Percentiles rank a stretch among this genome's conserved stretches.
phyloP scores from a whole-genome alignment of 2,888 invertebrate genomes.

The Cerceris ruficornis region DNA sequence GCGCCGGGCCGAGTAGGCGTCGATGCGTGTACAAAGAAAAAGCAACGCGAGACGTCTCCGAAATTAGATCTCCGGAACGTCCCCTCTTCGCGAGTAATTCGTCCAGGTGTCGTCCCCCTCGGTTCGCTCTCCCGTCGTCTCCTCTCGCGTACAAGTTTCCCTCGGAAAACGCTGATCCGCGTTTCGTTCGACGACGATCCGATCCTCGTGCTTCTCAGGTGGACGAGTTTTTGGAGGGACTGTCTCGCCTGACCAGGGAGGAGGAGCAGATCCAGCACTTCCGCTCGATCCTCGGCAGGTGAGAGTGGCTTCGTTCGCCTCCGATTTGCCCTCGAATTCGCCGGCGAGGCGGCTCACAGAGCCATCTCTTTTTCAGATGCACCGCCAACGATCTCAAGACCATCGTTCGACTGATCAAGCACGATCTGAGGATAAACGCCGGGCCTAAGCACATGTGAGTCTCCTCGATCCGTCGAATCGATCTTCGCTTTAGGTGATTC shows the following conservation, averaged over 20 bases:
- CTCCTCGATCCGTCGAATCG: not conserved
- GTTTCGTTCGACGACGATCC: not conserved
- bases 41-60: not conserved
- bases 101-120: not conserved
- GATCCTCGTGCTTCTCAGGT: constrained; percentile 78
- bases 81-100: not conserved
- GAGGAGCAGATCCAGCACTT: constrained; percentile 93
- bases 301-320: constrained; percentile 25
- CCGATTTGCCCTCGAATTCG: too few species aligned
- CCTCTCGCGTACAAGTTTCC: not conserved
- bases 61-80: not conserved
- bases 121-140: not conserved
- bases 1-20: not conserved
- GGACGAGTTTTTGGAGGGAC: constrained; percentile 88
- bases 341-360: too few species aligned
- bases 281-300: constrained; percentile 86
- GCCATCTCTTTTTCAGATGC: constrained; percentile 83
- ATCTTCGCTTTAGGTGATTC: too few species aligned
- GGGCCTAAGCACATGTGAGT: constrained; percentile 93
- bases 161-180: not conserved
- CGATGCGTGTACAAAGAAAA: not conserved
- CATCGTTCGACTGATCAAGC: constrained; percentile 93
- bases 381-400: constrained; percentile 93
- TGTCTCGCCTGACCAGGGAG: constrained; percentile 91
- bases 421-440: constrained; percentile 95